Percentiles rank a stretch among this genome's conserved stretches.
These are phyloP conservation scores for Epinotia ramella DNA, from an alignment of 2,888 invertebrate species.

Conservation along the genomic window DNA sequence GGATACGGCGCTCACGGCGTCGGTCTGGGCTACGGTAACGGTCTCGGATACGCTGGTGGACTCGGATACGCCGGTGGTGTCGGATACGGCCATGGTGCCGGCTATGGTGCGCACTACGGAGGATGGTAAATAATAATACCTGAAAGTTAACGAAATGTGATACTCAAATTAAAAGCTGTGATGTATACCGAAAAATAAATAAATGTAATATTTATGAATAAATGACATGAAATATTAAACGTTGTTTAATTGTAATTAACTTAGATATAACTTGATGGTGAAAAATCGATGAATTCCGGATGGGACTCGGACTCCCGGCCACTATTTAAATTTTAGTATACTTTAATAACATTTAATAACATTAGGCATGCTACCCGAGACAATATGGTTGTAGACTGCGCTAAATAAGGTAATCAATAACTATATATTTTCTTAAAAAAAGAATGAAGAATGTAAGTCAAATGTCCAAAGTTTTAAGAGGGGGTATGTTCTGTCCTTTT, in stretches of 20 bases:
- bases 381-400: no score
- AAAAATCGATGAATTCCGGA: no score
- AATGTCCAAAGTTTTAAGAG: no score
- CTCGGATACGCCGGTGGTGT: constrained; percentile 24
- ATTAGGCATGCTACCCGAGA: no score
- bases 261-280: not conserved
- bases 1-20: constrained; percentile 47
- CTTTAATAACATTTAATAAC: no score
- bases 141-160: constrained; percentile 1
- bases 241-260: not conserved
- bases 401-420: no score
- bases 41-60: constrained; percentile 33
- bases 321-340: no score
- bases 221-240: constrained; percentile 1
- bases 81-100: constrained; percentile 41
- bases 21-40: constrained; percentile 49
- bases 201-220: constrained; percentile 11
- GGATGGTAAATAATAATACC: constrained; percentile 28
- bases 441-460: no score
- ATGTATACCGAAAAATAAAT: constrained; percentile 16
- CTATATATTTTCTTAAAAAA: no score
- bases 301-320: no score
- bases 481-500: no score
- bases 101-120: constrained; percentile 34
- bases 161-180: constrained; percentile 32